These are phyloP conservation scores for Menura novaehollandiae DNA, from an alignment of 2,113 vertebrate species.

Conservation along the genomic window DNA sequence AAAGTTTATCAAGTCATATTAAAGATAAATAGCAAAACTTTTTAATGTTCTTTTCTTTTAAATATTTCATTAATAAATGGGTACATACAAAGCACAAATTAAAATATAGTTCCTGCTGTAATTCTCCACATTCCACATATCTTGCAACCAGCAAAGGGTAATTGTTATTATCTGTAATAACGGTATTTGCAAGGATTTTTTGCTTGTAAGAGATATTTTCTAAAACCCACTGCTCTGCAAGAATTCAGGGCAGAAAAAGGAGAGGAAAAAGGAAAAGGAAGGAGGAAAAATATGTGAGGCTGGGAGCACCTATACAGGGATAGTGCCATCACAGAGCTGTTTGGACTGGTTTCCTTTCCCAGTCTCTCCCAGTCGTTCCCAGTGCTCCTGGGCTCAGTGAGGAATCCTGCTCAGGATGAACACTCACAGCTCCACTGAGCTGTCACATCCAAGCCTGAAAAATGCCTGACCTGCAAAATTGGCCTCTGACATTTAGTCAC, in stretches of 20 bases:
- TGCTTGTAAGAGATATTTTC: background rate
- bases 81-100: background rate
- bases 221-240: background rate
- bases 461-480: rapidly evolving
- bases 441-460: background rate
- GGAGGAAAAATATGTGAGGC: no score
- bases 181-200: background rate
- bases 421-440: background rate
- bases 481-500: background rate
- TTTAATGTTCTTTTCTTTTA: background rate
- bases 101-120: background rate
- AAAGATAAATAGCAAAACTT: background rate
- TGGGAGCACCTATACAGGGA: no score
- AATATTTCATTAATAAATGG: background rate
- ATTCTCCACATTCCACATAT: background rate
- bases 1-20: background rate
- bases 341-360: background rate
- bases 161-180: background rate
- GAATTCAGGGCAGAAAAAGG: background rate
- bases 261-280: background rate
- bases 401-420: background rate
- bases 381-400: background rate
- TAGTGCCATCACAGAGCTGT: background rate
- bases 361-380: background rate
- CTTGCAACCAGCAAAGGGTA: background rate